phyloP scores from a whole-genome alignment of 2,888 invertebrate species.

The Aradus depressus region DNA sequence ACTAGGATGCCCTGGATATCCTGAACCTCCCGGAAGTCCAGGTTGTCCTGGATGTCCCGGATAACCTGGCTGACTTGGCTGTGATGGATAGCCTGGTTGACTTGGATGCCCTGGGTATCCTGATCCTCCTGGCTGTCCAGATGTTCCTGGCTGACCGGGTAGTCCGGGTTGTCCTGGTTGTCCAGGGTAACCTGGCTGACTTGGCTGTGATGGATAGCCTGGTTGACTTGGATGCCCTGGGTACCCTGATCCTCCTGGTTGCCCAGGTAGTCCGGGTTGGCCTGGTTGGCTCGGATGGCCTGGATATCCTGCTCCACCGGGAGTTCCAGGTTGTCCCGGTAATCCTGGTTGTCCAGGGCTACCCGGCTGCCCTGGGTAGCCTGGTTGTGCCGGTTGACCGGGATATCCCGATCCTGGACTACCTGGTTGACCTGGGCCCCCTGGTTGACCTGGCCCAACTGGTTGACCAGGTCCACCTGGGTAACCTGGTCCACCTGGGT shows the following conservation, averaged over 20 bases:
- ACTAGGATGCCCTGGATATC: conserved; percentile 24
- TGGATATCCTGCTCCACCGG: conserved; percentile 33
- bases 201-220: conserved; percentile 28
- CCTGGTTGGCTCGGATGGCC: conserved; percentile 32
- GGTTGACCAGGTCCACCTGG: conserved; percentile 25
- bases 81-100: conserved; percentile 35
- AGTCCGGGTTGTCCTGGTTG: conserved; percentile 7
- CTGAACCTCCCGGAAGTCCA: conserved; percentile 24
- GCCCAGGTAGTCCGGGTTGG: conserved; percentile 20
- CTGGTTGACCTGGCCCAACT: conserved; percentile 21
- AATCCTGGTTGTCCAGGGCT: conserved; percentile 26
- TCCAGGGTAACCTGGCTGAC: conserved; percentile 19
- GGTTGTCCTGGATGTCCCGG: conserved; percentile 24
- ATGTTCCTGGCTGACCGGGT: conserved; percentile 32
- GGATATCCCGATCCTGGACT: conserved; percentile 25
- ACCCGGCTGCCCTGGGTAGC: conserved; percentile 21
- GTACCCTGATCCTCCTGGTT: conserved; percentile 20
- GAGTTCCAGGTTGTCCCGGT: conserved; percentile 23
- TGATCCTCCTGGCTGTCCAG: conserved; percentile 31
- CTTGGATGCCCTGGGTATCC: conserved; percentile 37
- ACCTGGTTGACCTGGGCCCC: conserved; percentile 18
- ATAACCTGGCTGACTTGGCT: conserved; percentile 21
- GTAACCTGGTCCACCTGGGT: conserved; percentile 29
- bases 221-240: conserved; percentile 27
- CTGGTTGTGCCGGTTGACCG: conserved; percentile 21